phyloP scores from a whole-genome alignment of 2,113 vertebrate species.

The Ia io region DNA sequence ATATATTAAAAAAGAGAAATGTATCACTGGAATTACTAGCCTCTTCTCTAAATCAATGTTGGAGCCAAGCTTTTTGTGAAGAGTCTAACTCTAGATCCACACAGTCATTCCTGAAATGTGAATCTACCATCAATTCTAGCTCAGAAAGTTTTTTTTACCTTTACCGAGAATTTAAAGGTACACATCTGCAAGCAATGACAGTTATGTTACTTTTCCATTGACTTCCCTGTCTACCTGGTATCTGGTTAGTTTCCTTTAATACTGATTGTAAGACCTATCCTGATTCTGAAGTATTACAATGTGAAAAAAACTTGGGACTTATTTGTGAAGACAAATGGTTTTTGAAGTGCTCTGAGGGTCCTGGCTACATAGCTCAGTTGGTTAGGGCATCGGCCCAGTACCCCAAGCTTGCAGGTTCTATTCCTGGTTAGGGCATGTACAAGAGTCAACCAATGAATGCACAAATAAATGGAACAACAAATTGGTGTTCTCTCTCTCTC shows the following conservation, averaged over 20 bases:
- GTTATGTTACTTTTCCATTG: neutral
- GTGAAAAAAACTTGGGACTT: neutral
- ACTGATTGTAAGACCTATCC: neutral
- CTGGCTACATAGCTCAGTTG: neutral
- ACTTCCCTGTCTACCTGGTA: neutral
- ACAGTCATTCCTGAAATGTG: neutral
- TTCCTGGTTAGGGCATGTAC: neutral
- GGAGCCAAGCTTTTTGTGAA: neutral
- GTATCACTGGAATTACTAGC: neutral
- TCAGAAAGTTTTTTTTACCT: neutral
- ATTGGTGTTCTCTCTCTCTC: neutral
- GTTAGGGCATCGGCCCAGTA: neutral
- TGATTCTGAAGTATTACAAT: neutral
- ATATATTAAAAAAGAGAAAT: no score
- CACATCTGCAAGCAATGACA: neutral
- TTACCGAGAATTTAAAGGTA: constrained; percentile 3
- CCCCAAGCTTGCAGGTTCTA: neutral
- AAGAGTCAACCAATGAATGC: neutral
- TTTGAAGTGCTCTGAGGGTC: no score
- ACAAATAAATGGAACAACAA: neutral
- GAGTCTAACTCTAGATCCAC: neutral
- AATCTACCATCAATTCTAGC: neutral
- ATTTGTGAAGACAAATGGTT: neutral
- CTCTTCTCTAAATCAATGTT: neutral
- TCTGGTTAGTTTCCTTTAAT: neutral